Percentiles rank a stretch among this genome's conserved stretches.
phyloP scores from a whole-genome alignment of 2,888 invertebrate genomes.

The Platycnemis pennipes region DNA sequence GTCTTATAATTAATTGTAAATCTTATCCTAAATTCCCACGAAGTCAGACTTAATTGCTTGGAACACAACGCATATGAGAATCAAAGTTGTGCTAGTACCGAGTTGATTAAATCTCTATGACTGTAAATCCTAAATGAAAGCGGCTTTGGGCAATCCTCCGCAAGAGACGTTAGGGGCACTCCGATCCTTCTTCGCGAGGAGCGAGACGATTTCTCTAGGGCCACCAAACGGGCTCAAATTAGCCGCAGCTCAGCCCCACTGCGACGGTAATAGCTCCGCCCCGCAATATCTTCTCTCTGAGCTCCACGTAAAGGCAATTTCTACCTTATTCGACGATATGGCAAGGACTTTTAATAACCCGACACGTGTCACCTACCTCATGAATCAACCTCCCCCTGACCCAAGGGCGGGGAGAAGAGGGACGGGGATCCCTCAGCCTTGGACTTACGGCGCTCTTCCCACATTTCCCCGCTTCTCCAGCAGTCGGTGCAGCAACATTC shows the following conservation, averaged over 20 bases:
- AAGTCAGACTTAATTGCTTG: too few species aligned
- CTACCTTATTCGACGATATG: slow-evolving; percentile 13
- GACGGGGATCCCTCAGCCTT: neutral
- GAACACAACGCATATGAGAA: too few species aligned
- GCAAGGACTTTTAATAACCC: slow-evolving; percentile 36
- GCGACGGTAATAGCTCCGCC: neutral
- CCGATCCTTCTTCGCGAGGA: neutral
- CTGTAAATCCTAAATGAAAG: neutral
- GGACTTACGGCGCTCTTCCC: neutral
- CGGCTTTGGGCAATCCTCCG: neutral
- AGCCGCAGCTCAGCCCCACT: neutral
- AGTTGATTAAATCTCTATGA: neutral
- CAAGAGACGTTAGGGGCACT: neutral
- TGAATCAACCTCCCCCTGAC: neutral
- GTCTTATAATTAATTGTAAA: too few species aligned
- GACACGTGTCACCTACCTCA: neutral
- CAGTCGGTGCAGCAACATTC: neutral
- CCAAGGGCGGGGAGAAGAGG: neutral
- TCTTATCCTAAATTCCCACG: too few species aligned
- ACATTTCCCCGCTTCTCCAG: neutral
- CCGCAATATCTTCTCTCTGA: slow-evolving; percentile 5
- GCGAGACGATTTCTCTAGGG: neutral
- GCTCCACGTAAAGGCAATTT: neutral
- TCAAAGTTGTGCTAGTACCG: too few species aligned
- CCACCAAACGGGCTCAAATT: slow-evolving; percentile 22